These are phyloP conservation scores for Exocentrus adspersus DNA, from an alignment of 2,888 invertebrate genomes.

Conservation along the genomic window DNA sequence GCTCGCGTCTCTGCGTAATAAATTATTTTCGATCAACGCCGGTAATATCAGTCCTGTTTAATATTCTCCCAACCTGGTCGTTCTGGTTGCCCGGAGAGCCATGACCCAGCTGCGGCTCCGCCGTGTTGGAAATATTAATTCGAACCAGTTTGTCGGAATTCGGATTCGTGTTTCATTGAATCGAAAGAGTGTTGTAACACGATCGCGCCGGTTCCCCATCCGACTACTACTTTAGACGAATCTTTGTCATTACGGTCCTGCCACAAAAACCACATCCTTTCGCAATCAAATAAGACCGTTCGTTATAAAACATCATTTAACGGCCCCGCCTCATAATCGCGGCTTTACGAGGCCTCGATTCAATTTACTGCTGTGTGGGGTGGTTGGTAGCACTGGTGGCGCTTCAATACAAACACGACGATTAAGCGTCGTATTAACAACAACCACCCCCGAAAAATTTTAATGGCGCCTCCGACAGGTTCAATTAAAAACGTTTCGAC, in stretches of 20 bases:
- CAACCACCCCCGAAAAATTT: neutral
- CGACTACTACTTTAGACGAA: constrained; percentile 27
- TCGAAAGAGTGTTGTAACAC: constrained; percentile 21
- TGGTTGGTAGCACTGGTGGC: constrained; percentile 18
- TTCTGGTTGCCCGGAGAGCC: neutral
- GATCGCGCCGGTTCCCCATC: too few species aligned
- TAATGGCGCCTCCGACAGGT: constrained; percentile 13
- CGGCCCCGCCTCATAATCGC: constrained; percentile 38
- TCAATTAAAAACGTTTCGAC: constrained; percentile 32
- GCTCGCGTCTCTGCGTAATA: neutral
- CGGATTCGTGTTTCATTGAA: constrained; percentile 29
- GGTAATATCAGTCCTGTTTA: neutral
- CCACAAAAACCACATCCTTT: constrained; percentile 30
- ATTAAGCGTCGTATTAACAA: constrained; percentile 13
- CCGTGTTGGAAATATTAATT: constrained; percentile 19
- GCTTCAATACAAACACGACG: constrained; percentile 21
- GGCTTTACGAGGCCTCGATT: constrained; percentile 44
- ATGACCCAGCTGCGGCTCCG: constrained; percentile 5
- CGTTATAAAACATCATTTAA: constrained; percentile 41
- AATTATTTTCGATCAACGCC: neutral
- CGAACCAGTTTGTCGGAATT: constrained; percentile 13
- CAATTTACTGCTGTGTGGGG: constrained; percentile 36
- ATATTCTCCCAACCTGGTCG: neutral
- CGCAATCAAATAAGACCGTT: constrained; percentile 40
- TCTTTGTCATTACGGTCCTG: neutral